A percentile compares a stretch with the other conserved stretches of the same genome.
Conservation (phyloP, 37 sponge, comb jelly and placozoan species). For the Petrosia ficiformis region DNA sequence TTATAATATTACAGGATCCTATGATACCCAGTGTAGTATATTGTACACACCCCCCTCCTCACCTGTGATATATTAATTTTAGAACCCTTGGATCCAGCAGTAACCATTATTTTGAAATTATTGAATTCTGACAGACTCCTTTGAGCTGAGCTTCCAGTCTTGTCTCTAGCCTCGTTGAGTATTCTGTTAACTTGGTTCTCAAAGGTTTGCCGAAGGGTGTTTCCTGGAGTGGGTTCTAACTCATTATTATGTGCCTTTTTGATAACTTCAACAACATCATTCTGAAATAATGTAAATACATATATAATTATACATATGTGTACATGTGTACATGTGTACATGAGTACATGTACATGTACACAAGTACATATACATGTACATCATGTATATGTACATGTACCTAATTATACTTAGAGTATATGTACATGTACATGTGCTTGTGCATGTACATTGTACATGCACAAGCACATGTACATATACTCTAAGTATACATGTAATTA, state of each 20-base stretch:
- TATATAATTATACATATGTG: neutral
- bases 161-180: slow-evolving; percentile 96
- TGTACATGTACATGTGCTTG: too few species aligned
- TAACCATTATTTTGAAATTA: slow-evolving; percentile 99
- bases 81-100: slow-evolving; percentile 98
- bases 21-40: neutral
- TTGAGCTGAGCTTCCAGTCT: slow-evolving; percentile 96
- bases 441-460: too few species aligned
- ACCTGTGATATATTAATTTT: slow-evolving; percentile 99
- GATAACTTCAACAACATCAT: slow-evolving; percentile 97
- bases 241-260: slow-evolving; percentile 98
- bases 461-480: too few species aligned
- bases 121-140: slow-evolving; percentile 94
- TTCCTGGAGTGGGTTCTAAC: slow-evolving; percentile 97
- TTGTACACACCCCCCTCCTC: neutral
- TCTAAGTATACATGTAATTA: too few species aligned
- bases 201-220: slow-evolving; percentile 97
- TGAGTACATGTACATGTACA: neutral
- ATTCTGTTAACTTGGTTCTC: slow-evolving; percentile 99
- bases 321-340: too few species aligned
- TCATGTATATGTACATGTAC: too few species aligned
- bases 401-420: too few species aligned
- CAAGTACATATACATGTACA: too few species aligned
- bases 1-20: slow-evolving; percentile 32
- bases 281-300: slow-evolving; percentile 10